Evolutionary conservation across 1,140 invertebrate genomes (phyloP).

Genomic region (Rhopalosiphum padi): DNA sequence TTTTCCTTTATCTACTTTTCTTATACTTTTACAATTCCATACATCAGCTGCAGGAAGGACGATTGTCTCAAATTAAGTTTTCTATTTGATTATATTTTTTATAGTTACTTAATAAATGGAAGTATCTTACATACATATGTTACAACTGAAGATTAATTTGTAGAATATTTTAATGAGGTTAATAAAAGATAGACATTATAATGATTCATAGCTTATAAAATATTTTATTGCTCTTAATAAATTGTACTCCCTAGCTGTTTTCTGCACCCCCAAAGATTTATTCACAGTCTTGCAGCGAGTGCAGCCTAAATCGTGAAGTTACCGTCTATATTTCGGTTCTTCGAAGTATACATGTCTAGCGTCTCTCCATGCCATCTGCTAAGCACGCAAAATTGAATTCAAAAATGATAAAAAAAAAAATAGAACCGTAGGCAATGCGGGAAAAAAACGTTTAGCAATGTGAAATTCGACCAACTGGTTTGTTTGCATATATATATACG

Average conservation of each 20-base stretch:
- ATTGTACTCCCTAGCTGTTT: neutral
- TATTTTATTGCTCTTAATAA: neutral
- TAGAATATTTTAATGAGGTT: no score
- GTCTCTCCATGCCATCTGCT: neutral
- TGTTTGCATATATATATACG: neutral
- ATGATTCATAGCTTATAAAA: neutral
- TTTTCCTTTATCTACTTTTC: no score
- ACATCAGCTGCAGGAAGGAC: neutral
- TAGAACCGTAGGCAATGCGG: neutral
- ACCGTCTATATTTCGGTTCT: neutral
- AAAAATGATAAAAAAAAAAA: neutral
- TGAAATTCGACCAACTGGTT: constrained; percentile 19
- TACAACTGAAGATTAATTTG: no score
- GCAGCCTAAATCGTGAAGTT: neutral
- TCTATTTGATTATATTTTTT: no score
- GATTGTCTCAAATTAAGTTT: no score
- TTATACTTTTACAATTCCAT: no score
- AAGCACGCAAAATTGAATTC: neutral
- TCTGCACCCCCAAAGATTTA: neutral
- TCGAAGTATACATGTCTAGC: no score
- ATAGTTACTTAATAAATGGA: no score
- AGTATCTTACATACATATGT: no score
- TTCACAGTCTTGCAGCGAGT: neutral
- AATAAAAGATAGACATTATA: no score
- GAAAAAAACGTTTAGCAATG: neutral